Percentiles rank a stretch among this genome's conserved stretches.
These are phyloP conservation scores for Drymonia ruficornis DNA, from an alignment of 2,888 invertebrate genomes.

Conservation along the genomic window DNA sequence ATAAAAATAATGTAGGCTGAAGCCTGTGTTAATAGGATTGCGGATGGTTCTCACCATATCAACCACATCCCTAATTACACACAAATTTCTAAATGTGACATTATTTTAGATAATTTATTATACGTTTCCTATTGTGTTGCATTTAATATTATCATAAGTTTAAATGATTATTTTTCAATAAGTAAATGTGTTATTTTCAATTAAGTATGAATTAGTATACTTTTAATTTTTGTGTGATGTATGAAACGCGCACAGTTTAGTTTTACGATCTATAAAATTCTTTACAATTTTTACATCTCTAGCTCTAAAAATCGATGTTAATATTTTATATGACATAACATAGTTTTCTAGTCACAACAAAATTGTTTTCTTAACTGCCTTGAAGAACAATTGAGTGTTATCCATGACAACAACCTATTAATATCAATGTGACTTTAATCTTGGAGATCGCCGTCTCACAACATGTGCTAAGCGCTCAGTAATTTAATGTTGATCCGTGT, in stretches of 20 bases:
- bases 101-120: conserved; percentile 22
- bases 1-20: background rate
- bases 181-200: background rate
- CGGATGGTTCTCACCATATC: background rate
- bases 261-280: conserved; percentile 17
- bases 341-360: conserved; percentile 47
- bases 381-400: conserved; percentile 23
- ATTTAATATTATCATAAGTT: conserved; percentile 38
- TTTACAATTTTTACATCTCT: conserved; percentile 35
- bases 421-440: conserved; percentile 21
- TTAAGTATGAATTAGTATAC: background rate
- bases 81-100: background rate
- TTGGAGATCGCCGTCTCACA: conserved; percentile 30
- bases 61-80: background rate
- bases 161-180: conserved; percentile 19
- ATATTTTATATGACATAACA: conserved; percentile 37
- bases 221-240: conserved; percentile 10
- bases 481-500: conserved; percentile 61
- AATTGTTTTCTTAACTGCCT: conserved; percentile 24
- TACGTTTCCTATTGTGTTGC: conserved; percentile 46
- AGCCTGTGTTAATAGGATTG: background rate
- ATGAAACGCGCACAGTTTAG: conserved; percentile 10
- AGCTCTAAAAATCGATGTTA: conserved; percentile 36
- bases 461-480: conserved; percentile 41
- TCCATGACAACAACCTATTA: conserved; percentile 38